Base-by-base conservation (phyloP, 1,140 invertebrate genomes). In the Pemphigus obesinymphae region DNA sequence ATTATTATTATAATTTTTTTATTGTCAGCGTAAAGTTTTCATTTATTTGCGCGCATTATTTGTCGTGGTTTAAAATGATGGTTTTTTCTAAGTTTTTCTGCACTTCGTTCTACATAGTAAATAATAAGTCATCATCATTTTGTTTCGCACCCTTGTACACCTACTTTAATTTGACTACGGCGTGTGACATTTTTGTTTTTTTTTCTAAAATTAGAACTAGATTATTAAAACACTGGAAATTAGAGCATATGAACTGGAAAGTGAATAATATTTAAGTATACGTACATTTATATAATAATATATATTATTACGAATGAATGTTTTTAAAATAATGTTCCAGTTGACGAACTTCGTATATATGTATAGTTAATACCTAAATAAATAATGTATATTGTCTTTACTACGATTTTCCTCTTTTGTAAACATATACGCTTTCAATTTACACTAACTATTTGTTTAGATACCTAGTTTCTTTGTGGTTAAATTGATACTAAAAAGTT, bases 341-440 rank as follows among this genome's bases (percentile, higher is more conserved):
- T 40, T 43, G 37, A 43, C 66, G 20, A 70, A 43, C 37, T 70
- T 70, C 40, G 10, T 43, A 43, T 43, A 40, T 43, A 70, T 15
- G 58, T 31, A 61, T 31, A 3, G 20, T 31, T 31, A 31, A 66
- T 63, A 2, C 2, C 13, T 58, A 29, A 20, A 58, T 58, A 11
- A 29, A 58, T 58, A 61, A 34, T 37, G n/a, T 37, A 70, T 40
- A 68, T 68, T 40, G 23, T 23, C 11, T 70, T 26, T 70, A 29
- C 23, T 26, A 45, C 40, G n/a, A 45, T 45, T 70, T 70, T 43
- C 20, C 11, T 70, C 13, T 34, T 70, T 26, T 23, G 6, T 43
- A 43, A 43, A 43, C 66, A 43, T 43, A 70, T 66, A n/a, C 37
- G 11, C 37, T 70, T 70, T 70, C 66, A 43, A 70, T 70, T 43